A percentile compares a stretch with the other conserved stretches of the same genome.
Evolutionary conservation across 2,113 vertebrate genomes (phyloP).

Genomic region (Leptobrachium leishanense): DNA sequence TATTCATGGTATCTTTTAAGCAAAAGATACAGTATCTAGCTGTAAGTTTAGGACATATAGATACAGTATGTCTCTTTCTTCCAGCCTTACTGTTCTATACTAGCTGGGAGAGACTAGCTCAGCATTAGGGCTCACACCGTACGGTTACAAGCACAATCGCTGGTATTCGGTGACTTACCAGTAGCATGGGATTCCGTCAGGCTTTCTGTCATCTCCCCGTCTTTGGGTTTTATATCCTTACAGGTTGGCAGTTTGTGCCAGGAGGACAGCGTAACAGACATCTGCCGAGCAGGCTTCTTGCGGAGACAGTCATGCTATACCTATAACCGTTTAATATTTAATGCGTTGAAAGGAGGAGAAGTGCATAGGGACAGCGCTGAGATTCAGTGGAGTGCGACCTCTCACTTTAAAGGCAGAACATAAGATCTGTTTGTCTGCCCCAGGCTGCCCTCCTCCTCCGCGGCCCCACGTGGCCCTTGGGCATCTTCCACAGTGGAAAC

Average conservation of each 20-base stretch:
- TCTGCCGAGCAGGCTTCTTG: constrained; percentile 27
- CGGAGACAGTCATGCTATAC: constrained; percentile 38
- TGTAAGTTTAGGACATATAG: not conserved
- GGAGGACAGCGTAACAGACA: constrained; percentile 18
- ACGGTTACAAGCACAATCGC: too few species aligned
- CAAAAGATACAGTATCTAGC: too few species aligned
- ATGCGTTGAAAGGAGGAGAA: constrained; percentile 33
- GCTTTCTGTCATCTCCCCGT: not conserved
- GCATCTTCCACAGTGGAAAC: too few species aligned
- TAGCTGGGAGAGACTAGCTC: too few species aligned
- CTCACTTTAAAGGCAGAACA: not conserved
- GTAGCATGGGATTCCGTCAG: not conserved
- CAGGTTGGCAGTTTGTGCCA: constrained; percentile 9
- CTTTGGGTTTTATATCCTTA: not conserved
- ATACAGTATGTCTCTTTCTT: not conserved
- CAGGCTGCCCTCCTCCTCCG: not conserved
- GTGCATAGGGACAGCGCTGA: constrained; percentile 24
- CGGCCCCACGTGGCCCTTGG: not conserved
- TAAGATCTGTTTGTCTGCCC: not conserved
- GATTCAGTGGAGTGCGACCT: constrained; percentile 25
- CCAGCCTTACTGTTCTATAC: not conserved
- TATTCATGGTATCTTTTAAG: too few species aligned
- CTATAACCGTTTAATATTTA: constrained; percentile 36
- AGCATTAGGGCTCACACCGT: too few species aligned
- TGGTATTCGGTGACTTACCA: not conserved